Evolutionary conservation across 2,888 invertebrate species (phyloP), one percentile per base, ranked within the genome.

Genomic region (Erebia ligea): DNA sequence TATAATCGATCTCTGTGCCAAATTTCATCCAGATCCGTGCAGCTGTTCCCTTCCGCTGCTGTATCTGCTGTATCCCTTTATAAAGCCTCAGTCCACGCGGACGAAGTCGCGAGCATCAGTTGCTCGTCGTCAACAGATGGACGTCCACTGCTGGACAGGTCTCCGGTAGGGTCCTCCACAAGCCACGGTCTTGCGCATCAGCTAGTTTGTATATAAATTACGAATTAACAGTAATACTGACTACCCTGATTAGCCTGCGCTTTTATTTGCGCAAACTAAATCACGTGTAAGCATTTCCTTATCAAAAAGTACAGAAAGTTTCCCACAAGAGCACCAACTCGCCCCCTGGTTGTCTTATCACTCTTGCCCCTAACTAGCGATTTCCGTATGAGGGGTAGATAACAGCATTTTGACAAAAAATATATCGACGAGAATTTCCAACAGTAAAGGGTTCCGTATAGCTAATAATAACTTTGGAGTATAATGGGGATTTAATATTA

Each of bases 361-460:
- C 48, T 69, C 58, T 50, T 50, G 9, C n/a, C 17, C 25, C 68
- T 72, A 75, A 78, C 76, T 75, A 75, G 70, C 73, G 75, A 71
- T 75, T 75, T 76, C 75, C 76, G 69, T 65, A 10, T 48, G 45
- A 66, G 61, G 73, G 73, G 62, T 74, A 72, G 74, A 72, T 75
- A 66, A 56, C 40, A 66, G 21, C 21, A 42, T 66, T 66, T 45
- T 42, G 54, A 21, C 65, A 19, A 42, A 66, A 65, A 66, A 57
- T 48, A 11, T 48, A 48, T 21, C 45, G 1, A 15, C 45, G 62
- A 62, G 21, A 2, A 15, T 11, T 5, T 45, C 25, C 17, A 17
- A 42, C 45, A 6, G 8, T 45, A 10, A 45, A 19, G 13, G 56
- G 66, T 66, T 66, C 66, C 21, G 42, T 66, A 13, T 5, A 57